Conservation (phyloP, 2,888 invertebrate genomes). For the Drosophila mulleri region DNA sequence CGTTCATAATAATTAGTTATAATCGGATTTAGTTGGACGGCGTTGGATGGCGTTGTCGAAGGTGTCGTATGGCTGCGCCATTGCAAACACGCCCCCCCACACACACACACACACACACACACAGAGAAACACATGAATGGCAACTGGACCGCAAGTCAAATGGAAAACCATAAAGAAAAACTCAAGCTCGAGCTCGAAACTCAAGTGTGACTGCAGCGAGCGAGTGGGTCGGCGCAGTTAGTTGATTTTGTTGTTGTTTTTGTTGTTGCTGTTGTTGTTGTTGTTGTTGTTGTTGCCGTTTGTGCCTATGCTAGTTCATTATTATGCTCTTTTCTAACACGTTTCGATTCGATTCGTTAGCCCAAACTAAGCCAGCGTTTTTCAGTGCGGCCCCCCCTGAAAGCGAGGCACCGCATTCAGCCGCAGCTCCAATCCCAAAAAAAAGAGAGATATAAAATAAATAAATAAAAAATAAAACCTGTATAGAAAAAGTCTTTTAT, state of each 20-base stretch:
- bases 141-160: conserved; percentile 57
- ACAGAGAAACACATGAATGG: conserved; percentile 37
- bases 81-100: conserved; percentile 48
- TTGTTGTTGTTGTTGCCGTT: conserved; percentile 8
- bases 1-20: conserved; percentile 82
- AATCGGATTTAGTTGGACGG: conserved; percentile 77
- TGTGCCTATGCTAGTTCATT: conserved; percentile 54
- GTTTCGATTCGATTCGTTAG: conserved; percentile 66
- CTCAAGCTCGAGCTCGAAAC: conserved; percentile 23
- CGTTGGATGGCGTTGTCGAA: conserved; percentile 33
- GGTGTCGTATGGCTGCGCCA: conserved; percentile 55
- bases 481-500: conserved; percentile 54
- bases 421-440: conserved; percentile 10
- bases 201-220: conserved; percentile 17
- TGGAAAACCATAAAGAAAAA: conserved; percentile 64
- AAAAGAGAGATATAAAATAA: conserved; percentile 12
- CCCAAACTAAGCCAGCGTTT: conserved; percentile 37
- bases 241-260: not conserved
- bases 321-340: conserved; percentile 73
- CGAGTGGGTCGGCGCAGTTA: conserved; percentile 33
- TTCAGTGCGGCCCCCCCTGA: conserved; percentile 44
- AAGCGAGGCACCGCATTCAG: not conserved
- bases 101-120: conserved; percentile 35
- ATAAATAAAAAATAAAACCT: conserved; percentile 50
- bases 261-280: not conserved